A percentile compares a stretch with the other conserved stretches of the same genome.
Conservation (phyloP, 2,113 vertebrate species). For the Pelmatolapia mariae region DNA sequence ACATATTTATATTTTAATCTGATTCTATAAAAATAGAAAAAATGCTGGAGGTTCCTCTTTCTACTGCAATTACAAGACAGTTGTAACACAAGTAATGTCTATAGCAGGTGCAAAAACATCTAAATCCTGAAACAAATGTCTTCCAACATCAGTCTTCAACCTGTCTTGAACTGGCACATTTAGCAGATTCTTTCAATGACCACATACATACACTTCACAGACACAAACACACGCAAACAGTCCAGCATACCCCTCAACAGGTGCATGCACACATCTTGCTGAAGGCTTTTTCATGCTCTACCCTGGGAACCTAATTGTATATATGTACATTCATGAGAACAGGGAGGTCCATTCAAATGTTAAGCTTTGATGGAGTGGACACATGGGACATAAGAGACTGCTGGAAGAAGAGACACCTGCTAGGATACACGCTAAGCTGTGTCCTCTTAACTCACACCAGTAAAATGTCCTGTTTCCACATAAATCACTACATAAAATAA, state of each 20-base stretch:
- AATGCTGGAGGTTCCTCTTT: neutral
- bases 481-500: neutral
- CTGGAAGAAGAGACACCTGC: constrained; percentile 10
- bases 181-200: neutral
- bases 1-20: neutral
- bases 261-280: constrained; percentile 15
- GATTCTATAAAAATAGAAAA: neutral
- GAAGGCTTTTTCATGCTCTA: constrained; percentile 29
- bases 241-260: constrained; percentile 14
- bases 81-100: neutral
- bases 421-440: neutral
- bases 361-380: constrained; percentile 31
- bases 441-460: neutral
- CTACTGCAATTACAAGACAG: neutral
- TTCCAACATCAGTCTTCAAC: constrained; percentile 1
- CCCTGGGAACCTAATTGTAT: constrained; percentile 29
- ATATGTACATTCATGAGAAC: neutral
- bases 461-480: neutral
- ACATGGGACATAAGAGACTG: constrained; percentile 3
- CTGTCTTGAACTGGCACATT: neutral
- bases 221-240: neutral
- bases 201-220: neutral
- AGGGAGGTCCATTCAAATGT: neutral
- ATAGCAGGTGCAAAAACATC: constrained; percentile 7
- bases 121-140: neutral